Evolutionary conservation across 2,888 invertebrate genomes (phyloP).

Genomic region (Dolomedes plantarius): DNA sequence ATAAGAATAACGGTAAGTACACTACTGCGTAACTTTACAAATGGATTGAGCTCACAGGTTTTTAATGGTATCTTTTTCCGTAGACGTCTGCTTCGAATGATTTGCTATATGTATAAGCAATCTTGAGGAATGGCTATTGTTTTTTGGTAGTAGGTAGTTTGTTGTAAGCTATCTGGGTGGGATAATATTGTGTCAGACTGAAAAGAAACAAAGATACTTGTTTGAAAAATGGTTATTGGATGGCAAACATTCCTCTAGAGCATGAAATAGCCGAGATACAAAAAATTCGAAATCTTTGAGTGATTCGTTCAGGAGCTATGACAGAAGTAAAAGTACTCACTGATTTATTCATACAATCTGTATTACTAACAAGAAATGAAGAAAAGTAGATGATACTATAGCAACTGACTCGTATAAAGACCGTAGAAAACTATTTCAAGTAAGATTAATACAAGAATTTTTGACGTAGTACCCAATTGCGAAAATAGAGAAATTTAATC

Average conservation of each 20-base stretch:
- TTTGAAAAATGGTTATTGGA: constrained; percentile 50
- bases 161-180: not conserved
- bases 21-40: constrained; percentile 21
- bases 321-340: no score
- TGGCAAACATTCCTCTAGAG: not conserved
- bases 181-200: not conserved
- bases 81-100: constrained; percentile 29
- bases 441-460: no score
- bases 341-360: no score
- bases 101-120: constrained; percentile 39
- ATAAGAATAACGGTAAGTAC: constrained; percentile 29
- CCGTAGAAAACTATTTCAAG: no score
- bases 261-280: not conserved
- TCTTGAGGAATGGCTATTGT: constrained; percentile 17
- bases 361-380: no score
- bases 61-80: constrained; percentile 37
- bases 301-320: not conserved
- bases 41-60: constrained; percentile 17
- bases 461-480: no score
- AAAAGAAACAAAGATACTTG: not conserved
- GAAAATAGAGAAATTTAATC: no score
- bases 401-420: no score
- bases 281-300: not conserved
- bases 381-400: no score
- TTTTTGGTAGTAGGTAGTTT: not conserved